Base-by-base conservation (phyloP, 2,888 invertebrate genomes). In the Chrysomela aeneicollis region DNA sequence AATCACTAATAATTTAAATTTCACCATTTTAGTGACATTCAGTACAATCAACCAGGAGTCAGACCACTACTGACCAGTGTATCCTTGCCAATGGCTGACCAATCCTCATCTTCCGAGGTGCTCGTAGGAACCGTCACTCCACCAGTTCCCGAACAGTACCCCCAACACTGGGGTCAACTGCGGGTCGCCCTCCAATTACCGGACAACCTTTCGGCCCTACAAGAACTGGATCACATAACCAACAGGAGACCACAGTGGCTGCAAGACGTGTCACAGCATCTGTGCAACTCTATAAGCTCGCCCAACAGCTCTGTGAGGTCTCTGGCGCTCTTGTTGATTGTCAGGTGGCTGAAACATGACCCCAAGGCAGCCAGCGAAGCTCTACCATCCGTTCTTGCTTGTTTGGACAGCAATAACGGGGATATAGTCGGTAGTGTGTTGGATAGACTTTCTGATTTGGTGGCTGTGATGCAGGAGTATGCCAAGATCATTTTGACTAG, bases 381-480 rank as follows among this genome's bases (percentile, higher is more conserved):
- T 69, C 84, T 95, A 1, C 89, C 91, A 49, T 89, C 92, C 0
- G 90, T 93, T 76, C 86, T 95, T 61, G 89, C 92, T 73, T 94
- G 95, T 78, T 84, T 97, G 62, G 90, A 94, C 72, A 91, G 91
- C 67, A 86, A 87, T 49, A 90, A 93, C 78, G 90, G 93, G 0
- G 93, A 94, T 68, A 87, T 97, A 42, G 89, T 93, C 0, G 87
- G 88, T 71, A 89, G 92, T 0, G 90, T 92, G 26, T 85, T 97
- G 51, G 94, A 94, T 70, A 89, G 90, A 79, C 84, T 97, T 54
- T 91, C 95, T 0, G 95, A 95, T 76, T 89, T 96, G 69, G 87
- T 92, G 59, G 86, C 93, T 10, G 90, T 94, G 68, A 87, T 93
- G 85, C 94, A 93, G 84, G 97, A 96, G 82, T 90, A 93, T 81